Percentiles rank a stretch among this genome's conserved stretches.
These are phyloP conservation scores for Lates japonicus DNA, from an alignment of 2,797 vertebrate genomes.

Conservation along the genomic window DNA sequence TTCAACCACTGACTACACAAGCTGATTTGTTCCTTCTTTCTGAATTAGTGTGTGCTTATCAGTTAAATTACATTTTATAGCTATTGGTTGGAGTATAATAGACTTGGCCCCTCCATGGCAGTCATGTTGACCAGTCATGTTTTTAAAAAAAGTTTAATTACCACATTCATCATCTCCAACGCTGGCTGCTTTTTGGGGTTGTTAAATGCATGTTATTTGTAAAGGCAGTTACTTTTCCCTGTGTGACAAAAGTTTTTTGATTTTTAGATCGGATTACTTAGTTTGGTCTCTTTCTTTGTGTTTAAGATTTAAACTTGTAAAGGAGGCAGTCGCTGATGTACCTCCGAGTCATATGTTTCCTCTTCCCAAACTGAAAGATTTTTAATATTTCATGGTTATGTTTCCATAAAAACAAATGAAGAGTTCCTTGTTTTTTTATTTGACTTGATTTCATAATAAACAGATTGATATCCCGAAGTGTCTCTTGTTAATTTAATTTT, in stretches of 20 bases:
- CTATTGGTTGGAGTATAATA: constrained; percentile 32
- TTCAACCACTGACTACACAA: constrained; percentile 30
- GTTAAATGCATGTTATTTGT: constrained; percentile 77
- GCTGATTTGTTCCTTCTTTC: constrained; percentile 33
- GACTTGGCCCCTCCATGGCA: constrained; percentile 42
- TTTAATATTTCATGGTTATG: constrained; percentile 78
- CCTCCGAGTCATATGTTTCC: constrained; percentile 59
- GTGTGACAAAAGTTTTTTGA: constrained; percentile 57
- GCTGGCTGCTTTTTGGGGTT: constrained; percentile 59
- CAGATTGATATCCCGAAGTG: constrained; percentile 77
- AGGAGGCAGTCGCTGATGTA: constrained; percentile 53
- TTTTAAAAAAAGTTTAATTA: constrained; percentile 28
- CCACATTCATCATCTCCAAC: constrained; percentile 58
- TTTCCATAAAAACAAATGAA: constrained; percentile 78
- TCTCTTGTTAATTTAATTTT: neutral
- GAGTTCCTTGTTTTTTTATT: constrained; percentile 77
- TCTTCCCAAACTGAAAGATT: constrained; percentile 70
- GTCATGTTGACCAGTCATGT: constrained; percentile 51
- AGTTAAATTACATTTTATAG: constrained; percentile 52
- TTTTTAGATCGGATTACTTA: constrained; percentile 71
- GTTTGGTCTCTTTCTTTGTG: constrained; percentile 74
- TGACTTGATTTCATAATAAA: constrained; percentile 90
- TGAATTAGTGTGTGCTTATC: constrained; percentile 52
- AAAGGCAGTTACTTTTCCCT: constrained; percentile 60
- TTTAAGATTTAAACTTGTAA: constrained; percentile 67